These are phyloP conservation scores for Vulpes ferrilata DNA, from an alignment of 2,113 vertebrate genomes.

Conservation along the genomic window DNA sequence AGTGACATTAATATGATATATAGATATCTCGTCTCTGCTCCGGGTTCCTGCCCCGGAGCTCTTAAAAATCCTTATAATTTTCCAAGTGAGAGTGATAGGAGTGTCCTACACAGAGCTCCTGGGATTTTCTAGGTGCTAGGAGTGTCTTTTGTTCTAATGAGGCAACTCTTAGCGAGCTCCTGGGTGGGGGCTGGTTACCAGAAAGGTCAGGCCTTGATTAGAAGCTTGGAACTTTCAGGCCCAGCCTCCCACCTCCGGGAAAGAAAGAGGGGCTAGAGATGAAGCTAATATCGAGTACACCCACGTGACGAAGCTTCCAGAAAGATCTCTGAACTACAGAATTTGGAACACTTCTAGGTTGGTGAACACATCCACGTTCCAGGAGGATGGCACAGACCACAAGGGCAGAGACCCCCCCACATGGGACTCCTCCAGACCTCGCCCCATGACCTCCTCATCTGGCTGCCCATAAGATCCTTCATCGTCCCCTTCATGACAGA, in stretches of 20 bases:
- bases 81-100: background rate
- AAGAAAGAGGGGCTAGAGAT: background rate
- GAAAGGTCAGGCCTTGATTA: background rate
- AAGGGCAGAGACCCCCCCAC: background rate
- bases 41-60: background rate
- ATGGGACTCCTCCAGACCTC: background rate
- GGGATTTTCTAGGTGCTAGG: background rate
- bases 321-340: background rate
- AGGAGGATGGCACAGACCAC: too few relatives aligned
- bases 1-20: too few relatives aligned
- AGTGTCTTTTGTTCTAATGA: background rate
- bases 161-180: background rate
- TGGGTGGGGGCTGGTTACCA: too few relatives aligned
- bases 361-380: background rate
- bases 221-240: background rate
- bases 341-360: background rate
- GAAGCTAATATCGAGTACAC: accelerated
- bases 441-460: background rate
- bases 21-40: background rate
- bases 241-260: background rate
- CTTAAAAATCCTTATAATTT: background rate
- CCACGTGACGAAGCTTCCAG: background rate
- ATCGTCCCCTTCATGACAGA: background rate
- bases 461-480: background rate
- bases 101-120: background rate